phyloP scores from a whole-genome alignment of 2,888 invertebrate genomes.

The Philereme transversata region DNA sequence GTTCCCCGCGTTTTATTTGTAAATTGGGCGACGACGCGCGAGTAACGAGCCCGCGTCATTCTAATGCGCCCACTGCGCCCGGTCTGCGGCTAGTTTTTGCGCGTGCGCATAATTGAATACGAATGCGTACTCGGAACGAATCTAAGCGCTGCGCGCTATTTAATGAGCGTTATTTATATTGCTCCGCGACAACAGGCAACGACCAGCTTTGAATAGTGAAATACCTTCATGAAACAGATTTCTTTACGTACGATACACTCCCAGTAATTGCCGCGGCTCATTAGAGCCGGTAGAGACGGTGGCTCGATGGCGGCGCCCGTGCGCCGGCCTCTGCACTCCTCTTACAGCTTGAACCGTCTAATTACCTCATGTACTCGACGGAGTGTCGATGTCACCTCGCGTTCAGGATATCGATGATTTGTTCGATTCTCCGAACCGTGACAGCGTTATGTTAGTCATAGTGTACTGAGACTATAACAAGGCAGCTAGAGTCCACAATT shows the following conservation, averaged over 20 bases:
- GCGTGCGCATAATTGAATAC: constrained; percentile 73
- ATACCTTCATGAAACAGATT: constrained; percentile 37
- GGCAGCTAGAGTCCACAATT: too few relatives aligned
- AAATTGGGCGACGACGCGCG: constrained; percentile 67
- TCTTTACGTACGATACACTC: constrained; percentile 29
- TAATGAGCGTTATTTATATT: constrained; percentile 58
- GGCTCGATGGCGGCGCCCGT: too few relatives aligned
- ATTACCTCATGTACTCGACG: too few relatives aligned
- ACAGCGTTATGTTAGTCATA: too few relatives aligned
- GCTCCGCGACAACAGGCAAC: constrained; percentile 14
- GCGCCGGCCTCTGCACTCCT: too few relatives aligned
- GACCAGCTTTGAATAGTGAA: constrained; percentile 33
- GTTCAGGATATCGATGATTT: too few relatives aligned
- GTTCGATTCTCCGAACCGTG: too few relatives aligned
- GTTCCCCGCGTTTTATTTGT: constrained; percentile 81
- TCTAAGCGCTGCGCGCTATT: constrained; percentile 62
- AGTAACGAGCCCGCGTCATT: constrained; percentile 62
- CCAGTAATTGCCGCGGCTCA: constrained; percentile 24
- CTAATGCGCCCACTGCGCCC: constrained; percentile 57
- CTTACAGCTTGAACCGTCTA: too few relatives aligned
- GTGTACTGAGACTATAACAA: too few relatives aligned
- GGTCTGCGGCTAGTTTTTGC: constrained; percentile 72
- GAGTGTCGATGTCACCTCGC: too few relatives aligned
- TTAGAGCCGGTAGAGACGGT: constrained; percentile 13
- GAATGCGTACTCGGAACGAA: constrained; percentile 69